phyloP scores from a whole-genome alignment of 2,797 vertebrate genomes.

The Brachyalestes nurse region DNA sequence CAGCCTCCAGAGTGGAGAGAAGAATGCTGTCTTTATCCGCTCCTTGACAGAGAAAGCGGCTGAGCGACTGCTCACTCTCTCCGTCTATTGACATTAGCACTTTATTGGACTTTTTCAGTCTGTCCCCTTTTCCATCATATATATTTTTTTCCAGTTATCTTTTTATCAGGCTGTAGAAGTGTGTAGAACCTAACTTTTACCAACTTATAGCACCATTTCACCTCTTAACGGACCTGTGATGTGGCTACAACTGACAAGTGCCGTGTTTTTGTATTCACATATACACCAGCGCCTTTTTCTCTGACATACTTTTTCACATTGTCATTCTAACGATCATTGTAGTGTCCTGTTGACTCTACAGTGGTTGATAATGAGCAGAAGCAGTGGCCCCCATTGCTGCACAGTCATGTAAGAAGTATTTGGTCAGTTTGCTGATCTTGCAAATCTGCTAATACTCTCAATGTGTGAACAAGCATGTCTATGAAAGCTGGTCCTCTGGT shows the following conservation, averaged over 20 bases:
- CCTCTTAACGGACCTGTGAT: too few relatives aligned
- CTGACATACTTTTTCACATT: too few relatives aligned
- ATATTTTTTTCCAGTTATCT: not conserved
- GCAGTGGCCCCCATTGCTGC: not conserved
- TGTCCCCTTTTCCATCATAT: not conserved
- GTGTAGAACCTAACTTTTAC: too few relatives aligned
- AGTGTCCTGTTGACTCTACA: not conserved
- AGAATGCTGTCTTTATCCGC: constrained; percentile 35
- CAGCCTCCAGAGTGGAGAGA: constrained; percentile 14
- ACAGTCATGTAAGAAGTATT: not conserved
- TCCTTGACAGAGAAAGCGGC: not conserved
- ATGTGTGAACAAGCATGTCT: not conserved
- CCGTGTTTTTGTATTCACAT: too few relatives aligned
- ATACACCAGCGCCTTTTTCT: too few relatives aligned
- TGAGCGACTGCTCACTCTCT: not conserved
- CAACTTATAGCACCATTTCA: too few relatives aligned
- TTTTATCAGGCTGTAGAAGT: not conserved
- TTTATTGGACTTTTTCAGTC: not conserved
- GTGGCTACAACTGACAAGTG: too few relatives aligned
- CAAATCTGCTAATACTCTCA: not conserved
- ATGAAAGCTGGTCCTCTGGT: not conserved
- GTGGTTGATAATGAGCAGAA: not conserved
- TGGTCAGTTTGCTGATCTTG: not conserved
- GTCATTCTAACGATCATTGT: too few relatives aligned
- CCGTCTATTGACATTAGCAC: constrained; percentile 10